phyloP scores from a whole-genome alignment of 2,113 vertebrate species.

The Sylvicapra grimmia region DNA sequence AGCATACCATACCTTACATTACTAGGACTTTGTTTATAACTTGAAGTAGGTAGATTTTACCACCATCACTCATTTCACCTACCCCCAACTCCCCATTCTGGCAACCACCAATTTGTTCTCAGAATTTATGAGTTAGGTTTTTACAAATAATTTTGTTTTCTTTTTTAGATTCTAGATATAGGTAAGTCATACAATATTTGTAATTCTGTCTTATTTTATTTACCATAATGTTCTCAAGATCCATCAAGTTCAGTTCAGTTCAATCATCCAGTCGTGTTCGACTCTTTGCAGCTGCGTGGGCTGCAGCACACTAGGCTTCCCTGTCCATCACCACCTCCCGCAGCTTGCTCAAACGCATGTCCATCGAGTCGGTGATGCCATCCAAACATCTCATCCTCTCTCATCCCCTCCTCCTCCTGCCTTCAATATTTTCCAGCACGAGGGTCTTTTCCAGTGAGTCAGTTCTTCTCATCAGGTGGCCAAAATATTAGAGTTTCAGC shows the following conservation, averaged over 20 bases:
- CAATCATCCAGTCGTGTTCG: rapidly evolving
- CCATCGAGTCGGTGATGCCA: neutral
- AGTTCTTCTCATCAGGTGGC: neutral
- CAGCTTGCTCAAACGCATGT: neutral
- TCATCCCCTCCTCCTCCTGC: neutral
- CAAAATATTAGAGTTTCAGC: neutral
- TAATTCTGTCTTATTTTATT: neutral
- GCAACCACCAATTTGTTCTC: neutral
- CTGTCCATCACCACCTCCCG: neutral
- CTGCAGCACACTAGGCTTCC: neutral
- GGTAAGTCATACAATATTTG: neutral
- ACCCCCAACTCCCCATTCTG: neutral
- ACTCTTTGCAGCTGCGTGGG: neutral
- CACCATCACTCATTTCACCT: neutral
- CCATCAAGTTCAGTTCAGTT: neutral
- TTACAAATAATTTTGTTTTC: neutral
- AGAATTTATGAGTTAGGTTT: neutral
- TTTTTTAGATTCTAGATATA: neutral
- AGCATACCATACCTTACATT: neutral
- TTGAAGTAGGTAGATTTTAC: neutral
- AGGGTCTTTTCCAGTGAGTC: neutral
- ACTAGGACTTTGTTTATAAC: neutral
- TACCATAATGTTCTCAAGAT: neutral
- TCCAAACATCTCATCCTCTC: neutral
- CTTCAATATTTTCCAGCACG: neutral